Conservation (phyloP, 2,113 vertebrate species). For the Cynoglossus semilaevis region DNA sequence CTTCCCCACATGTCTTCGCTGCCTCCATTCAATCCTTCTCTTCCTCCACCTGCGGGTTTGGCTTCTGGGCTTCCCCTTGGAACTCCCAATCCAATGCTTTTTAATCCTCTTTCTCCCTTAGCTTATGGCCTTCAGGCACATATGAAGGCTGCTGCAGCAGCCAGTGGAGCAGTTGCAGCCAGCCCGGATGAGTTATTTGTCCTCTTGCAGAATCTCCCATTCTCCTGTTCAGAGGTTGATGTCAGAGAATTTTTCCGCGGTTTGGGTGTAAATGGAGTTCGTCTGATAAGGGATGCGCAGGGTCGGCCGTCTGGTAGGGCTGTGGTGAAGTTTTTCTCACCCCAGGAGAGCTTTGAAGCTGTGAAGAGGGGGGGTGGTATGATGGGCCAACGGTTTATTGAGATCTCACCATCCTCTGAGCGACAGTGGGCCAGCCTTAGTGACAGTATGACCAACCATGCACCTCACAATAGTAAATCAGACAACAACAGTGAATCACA, state of each 20-base stretch:
- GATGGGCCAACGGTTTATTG: slow-evolving; percentile 95
- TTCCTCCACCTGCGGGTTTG: slow-evolving; percentile 88
- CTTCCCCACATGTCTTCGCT: slow-evolving; percentile 86
- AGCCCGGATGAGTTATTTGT: slow-evolving; percentile 91
- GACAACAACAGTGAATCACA: slow-evolving; percentile 51
- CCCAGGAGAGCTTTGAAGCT: slow-evolving; percentile 95
- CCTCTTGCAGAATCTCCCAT: slow-evolving; percentile 91
- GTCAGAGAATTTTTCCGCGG: slow-evolving; percentile 95
- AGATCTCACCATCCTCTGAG: slow-evolving; percentile 90
- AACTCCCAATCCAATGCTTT: slow-evolving; percentile 88
- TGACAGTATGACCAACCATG: slow-evolving; percentile 70
- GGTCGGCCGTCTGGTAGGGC: slow-evolving; percentile 91
- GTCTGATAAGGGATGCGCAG: slow-evolving; percentile 87
- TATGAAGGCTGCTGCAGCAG: slow-evolving; percentile 83
- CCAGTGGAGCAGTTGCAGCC: slow-evolving; percentile 24
- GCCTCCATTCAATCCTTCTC: slow-evolving; percentile 87
- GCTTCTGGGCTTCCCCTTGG: slow-evolving; percentile 84
- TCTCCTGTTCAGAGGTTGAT: slow-evolving; percentile 88
- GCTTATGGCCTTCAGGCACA: slow-evolving; percentile 88
- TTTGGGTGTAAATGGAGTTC: slow-evolving; percentile 86
- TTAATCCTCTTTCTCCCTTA: slow-evolving; percentile 88
- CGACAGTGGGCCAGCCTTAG: slow-evolving; percentile 88
- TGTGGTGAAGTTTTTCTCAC: slow-evolving; percentile 92
- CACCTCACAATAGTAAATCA: slow-evolving; percentile 75
- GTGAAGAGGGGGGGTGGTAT: slow-evolving; percentile 90